Conservation (phyloP, 2,888 invertebrate species). For the Ormyrus pomaceus region DNA sequence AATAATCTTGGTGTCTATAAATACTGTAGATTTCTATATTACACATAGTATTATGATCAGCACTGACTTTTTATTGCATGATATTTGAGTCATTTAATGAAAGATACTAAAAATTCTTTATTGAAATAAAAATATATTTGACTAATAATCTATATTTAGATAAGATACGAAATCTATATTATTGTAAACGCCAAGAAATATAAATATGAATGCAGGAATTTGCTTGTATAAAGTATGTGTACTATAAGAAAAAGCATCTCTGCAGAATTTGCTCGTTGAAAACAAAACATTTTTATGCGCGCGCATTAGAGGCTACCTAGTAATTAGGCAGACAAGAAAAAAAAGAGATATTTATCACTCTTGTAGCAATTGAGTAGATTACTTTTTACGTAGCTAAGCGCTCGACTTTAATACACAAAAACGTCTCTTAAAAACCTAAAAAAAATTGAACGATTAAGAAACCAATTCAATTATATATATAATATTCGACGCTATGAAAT, state of each 20-base stretch:
- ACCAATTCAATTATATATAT: slow-evolving; percentile 25
- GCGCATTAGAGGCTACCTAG: slow-evolving; percentile 70
- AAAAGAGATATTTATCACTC: slow-evolving; percentile 51
- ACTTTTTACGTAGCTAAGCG: slow-evolving; percentile 42
- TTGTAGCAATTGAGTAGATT: slow-evolving; percentile 51
- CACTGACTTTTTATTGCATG: too few relatives aligned
- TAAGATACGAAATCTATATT: slow-evolving; percentile 18
- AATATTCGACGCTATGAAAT: slow-evolving; percentile 43
- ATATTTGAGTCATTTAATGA: too few relatives aligned
- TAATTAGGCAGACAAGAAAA: slow-evolving; percentile 61
- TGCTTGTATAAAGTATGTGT: slow-evolving; percentile 41
- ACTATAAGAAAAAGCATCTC: slow-evolving; percentile 34
- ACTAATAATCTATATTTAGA: too few relatives aligned
- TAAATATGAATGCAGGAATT: slow-evolving; percentile 42
- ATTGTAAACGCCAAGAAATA: slow-evolving; percentile 21
- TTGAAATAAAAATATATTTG: background rate
- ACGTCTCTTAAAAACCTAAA: slow-evolving; percentile 16
- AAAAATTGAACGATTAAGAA: slow-evolving; percentile 9
- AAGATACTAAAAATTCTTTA: background rate
- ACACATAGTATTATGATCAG: too few relatives aligned
- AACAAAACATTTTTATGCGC: slow-evolving; percentile 36
- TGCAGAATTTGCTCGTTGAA: slow-evolving; percentile 47
- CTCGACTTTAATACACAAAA: slow-evolving; percentile 35
- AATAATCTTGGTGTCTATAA: slow-evolving; percentile 22
- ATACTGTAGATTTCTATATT: too few relatives aligned